Percentiles rank a stretch among this genome's conserved stretches.
Conservation (phyloP, 1,140 invertebrate species). For the Ooceraea biroi region DNA sequence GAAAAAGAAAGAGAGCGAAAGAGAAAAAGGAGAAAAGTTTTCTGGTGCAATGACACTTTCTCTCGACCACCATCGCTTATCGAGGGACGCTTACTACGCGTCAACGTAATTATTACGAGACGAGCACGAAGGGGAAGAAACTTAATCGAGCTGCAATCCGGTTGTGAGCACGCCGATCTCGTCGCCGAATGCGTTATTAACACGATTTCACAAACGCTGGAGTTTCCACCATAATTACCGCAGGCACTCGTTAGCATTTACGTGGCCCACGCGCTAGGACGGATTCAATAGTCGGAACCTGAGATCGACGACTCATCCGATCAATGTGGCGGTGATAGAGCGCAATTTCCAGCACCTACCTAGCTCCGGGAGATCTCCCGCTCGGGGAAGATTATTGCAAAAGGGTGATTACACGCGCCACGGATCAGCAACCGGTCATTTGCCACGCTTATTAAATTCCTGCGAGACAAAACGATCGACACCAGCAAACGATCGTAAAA, state of each 20-base stretch:
- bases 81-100: background rate
- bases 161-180: background rate
- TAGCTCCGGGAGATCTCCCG: background rate
- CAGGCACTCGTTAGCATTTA: constrained; percentile 23
- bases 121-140: background rate
- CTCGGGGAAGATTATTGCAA: constrained; percentile 16
- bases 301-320: constrained; percentile 12
- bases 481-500: background rate
- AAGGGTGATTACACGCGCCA: constrained; percentile 3
- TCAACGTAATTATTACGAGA: constrained; percentile 29
- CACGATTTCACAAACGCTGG: constrained; percentile 12
- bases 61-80: background rate
- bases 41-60: background rate
- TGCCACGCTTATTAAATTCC: constrained; percentile 44
- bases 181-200: constrained; percentile 43
- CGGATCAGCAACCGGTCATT: constrained; percentile 16
- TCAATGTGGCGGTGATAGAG: constrained; percentile 50
- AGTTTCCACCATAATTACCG: constrained; percentile 35
- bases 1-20: no score
- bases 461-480: background rate
- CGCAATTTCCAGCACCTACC: constrained; percentile 46
- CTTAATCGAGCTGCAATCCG: constrained; percentile 35
- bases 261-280: constrained; percentile 2
- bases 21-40: constrained; percentile 2
- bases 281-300: constrained; percentile 29